Evolutionary conservation across 2,113 vertebrate genomes (phyloP), one percentile per base, ranked within the genome.

Genomic region (Semnornis frantzii): DNA sequence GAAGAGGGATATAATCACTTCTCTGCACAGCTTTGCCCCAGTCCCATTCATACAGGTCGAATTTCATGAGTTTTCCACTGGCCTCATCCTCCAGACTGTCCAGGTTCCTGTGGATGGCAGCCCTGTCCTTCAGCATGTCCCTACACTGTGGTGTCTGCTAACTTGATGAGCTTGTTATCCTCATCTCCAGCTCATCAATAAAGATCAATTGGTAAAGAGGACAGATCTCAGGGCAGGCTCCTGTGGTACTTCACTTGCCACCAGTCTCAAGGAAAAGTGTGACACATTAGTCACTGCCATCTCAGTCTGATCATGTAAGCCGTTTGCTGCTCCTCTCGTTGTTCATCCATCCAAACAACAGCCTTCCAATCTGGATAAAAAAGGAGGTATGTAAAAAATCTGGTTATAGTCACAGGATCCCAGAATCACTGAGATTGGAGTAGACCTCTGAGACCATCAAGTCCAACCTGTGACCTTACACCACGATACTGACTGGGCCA

Each of bases 121-220:
- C 48, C 48, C 21, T 50, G 10, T 11, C 21, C 25, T 52, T 37
- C 55, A 55, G 3, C 4, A 9, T 31, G 15, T 25, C 15, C 44
- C 34, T 7, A 0, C 5, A 17, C 2, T 60, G 15, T 42, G 16
- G 6, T 60, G 24, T 69, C 48, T 84, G 25, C 16, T 87, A 37
- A 64, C 6, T 27, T 59, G 55, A 66, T 1, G 1, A 76, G 15
- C 15, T 63, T 0, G 0, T 37, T 7, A 6, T 63, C 37, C 19
- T 78, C 28, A 68, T n/a, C 8, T n/a, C 8, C 54, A 68, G 19
- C 31, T 34, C n/a, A 54, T 0, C 64, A 37, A 33, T 8, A 72
- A 46, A 58, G 37, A 64, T 17, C 6, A 37, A 3, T 0, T 60
- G 18, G 78, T 58, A 82, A 87, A 82, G 21, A 82, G 5, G 59